Evolutionary conservation across 2,113 vertebrate genomes (phyloP).

Genomic region (Oceanodroma tethys): DNA sequence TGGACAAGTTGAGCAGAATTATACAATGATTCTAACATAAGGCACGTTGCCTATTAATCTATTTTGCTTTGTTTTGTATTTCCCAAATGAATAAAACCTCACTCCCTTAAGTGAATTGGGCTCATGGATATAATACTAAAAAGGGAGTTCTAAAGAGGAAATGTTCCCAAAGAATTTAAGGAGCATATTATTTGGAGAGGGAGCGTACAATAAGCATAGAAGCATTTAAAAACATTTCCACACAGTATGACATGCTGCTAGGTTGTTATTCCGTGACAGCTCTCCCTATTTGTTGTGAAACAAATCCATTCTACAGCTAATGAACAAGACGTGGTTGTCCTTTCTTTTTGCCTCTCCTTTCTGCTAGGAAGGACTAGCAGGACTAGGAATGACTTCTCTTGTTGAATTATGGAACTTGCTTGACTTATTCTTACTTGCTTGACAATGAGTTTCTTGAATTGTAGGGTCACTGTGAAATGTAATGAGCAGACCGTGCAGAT

Average conservation of each 20-base stretch:
- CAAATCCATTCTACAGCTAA: background rate
- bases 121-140: background rate
- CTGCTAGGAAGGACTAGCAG: background rate
- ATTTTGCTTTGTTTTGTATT: background rate
- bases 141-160: background rate
- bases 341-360: background rate
- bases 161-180: background rate
- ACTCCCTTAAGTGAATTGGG: background rate
- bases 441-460: background rate
- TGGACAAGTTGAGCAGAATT: background rate
- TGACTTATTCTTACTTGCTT: background rate
- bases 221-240: background rate
- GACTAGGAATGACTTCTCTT: background rate
- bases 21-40: background rate
- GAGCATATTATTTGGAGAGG: background rate
- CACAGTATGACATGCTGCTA: background rate
- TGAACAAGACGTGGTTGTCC: background rate
- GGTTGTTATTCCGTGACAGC: background rate
- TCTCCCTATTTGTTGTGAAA: background rate
- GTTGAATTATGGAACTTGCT: background rate
- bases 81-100: background rate
- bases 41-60: background rate
- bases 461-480: background rate
- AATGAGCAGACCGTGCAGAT: background rate
- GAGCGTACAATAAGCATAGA: background rate